These are phyloP conservation scores for Mycalesis mineus DNA, from an alignment of 2,888 invertebrate species.

Conservation along the genomic window DNA sequence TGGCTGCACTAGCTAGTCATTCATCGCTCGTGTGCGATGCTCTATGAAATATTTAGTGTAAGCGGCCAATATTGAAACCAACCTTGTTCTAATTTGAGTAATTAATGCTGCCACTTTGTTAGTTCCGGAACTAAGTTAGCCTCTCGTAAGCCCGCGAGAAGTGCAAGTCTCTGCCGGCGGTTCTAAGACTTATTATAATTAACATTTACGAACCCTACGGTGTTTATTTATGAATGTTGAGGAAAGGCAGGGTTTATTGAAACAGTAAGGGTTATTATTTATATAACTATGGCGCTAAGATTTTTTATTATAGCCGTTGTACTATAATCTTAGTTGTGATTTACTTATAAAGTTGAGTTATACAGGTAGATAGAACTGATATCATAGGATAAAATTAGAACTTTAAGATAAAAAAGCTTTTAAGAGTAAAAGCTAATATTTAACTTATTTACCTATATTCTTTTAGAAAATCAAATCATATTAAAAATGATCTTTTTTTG, in stretches of 20 bases:
- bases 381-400: too few relatives aligned
- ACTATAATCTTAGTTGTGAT: too few relatives aligned
- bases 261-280: too few relatives aligned
- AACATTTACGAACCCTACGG: constrained; percentile 20
- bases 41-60: constrained; percentile 28
- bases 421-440: too few relatives aligned
- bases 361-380: too few relatives aligned
- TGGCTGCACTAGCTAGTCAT: neutral
- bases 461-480: too few relatives aligned
- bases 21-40: neutral
- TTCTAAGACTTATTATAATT: constrained; percentile 29
- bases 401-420: too few relatives aligned
- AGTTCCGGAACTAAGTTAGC: constrained; percentile 34
- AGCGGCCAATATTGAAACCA: constrained; percentile 31
- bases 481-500: neutral
- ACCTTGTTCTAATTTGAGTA: constrained; percentile 33
- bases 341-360: too few relatives aligned
- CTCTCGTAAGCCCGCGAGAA: constrained; percentile 30
- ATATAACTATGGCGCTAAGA: too few relatives aligned
- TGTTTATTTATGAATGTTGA: neutral
- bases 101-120: constrained; percentile 34
- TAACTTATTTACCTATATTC: too few relatives aligned
- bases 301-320: too few relatives aligned
- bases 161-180: constrained; percentile 27
- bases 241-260: neutral